Evolutionary conservation across 2,797 vertebrate genomes (phyloP).

Genomic region (Pseudotriccus pelzelni): DNA sequence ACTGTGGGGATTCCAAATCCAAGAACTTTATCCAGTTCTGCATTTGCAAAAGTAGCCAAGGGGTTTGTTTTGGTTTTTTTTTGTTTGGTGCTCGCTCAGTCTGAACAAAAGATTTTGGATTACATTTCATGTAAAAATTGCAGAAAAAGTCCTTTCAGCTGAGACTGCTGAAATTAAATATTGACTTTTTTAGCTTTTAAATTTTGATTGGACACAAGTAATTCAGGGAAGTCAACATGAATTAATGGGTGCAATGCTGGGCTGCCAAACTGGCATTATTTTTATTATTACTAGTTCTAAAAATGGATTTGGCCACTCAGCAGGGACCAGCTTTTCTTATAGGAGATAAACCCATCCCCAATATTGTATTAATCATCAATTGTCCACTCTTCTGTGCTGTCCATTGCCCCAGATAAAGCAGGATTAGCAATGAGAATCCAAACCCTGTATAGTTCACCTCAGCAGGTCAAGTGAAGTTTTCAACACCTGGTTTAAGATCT

Average conservation of each 20-base stretch:
- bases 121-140: constrained; percentile 19
- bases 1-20: not conserved
- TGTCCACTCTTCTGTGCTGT: not conserved
- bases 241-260: constrained; percentile 21
- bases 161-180: constrained; percentile 55
- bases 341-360: not conserved
- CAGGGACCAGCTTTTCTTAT: not conserved
- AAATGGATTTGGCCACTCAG: constrained; percentile 18
- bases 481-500: not conserved
- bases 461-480: not conserved
- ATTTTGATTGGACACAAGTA: constrained; percentile 45
- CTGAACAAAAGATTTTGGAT: constrained; percentile 13
- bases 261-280: constrained; percentile 28
- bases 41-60: not conserved
- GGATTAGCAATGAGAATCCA: not conserved
- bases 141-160: constrained; percentile 38
- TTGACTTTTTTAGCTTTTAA: constrained; percentile 40
- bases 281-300: constrained; percentile 37
- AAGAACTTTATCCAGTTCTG: not conserved
- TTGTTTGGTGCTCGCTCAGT: not conserved
- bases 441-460: not conserved
- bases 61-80: accelerated
- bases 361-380: not conserved
- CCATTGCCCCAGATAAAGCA: not conserved
- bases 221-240: constrained; percentile 39